Evolutionary conservation across 2,888 invertebrate genomes (phyloP).

Genomic region (Phytoseiulus persimilis): DNA sequence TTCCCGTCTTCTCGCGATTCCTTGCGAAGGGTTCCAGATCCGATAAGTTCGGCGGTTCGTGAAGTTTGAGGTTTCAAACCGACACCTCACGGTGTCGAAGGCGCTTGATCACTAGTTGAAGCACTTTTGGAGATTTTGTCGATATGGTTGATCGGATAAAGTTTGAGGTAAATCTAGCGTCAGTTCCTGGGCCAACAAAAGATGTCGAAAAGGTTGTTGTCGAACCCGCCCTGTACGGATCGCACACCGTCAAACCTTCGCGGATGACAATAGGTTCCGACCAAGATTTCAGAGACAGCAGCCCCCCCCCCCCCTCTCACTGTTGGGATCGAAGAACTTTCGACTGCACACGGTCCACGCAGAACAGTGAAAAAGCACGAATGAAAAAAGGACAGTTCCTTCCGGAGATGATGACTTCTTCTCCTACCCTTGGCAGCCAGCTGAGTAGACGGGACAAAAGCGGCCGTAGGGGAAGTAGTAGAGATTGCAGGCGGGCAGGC

Average conservation of each 20-base stretch:
- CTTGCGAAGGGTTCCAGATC: neutral
- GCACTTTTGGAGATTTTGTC: neutral
- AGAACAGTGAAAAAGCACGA: constrained; percentile 14
- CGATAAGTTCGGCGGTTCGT: neutral
- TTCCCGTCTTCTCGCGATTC: neutral
- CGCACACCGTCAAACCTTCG: neutral
- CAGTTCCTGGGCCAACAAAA: neutral
- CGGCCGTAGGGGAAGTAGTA: neutral
- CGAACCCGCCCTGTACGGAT: neutral
- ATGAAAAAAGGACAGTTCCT: constrained; percentile 34
- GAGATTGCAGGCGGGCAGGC: neutral
- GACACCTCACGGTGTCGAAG: neutral
- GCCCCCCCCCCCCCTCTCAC: neutral
- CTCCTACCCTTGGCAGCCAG: constrained; percentile 19
- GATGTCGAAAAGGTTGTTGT: neutral
- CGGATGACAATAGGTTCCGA: neutral
- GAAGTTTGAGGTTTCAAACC: neutral
- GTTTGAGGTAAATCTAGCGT: constrained; percentile 5
- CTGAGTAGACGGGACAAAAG: constrained; percentile 10
- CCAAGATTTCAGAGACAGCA: neutral
- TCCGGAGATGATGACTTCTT: constrained; percentile 38
- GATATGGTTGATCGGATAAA: neutral
- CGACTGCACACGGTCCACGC: neutral
- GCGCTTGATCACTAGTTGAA: neutral
- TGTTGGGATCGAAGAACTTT: neutral